Conservation (phyloP, 2,113 vertebrate genomes). For the Orthonyx spaldingii region DNA sequence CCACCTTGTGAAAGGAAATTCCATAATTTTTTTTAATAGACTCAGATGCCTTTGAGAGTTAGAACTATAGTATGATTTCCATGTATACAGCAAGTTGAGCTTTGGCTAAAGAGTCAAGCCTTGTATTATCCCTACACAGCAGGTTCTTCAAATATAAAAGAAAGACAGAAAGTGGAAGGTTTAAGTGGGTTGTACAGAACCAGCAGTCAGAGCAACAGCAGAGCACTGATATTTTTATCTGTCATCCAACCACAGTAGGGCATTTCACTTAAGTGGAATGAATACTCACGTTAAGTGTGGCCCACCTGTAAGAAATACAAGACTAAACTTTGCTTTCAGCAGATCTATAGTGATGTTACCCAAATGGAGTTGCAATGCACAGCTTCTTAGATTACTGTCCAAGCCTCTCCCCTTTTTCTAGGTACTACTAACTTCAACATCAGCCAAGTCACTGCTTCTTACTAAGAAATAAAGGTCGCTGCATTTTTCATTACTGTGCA, state of each 20-base stretch:
- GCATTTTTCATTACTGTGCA: neutral
- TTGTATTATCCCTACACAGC: neutral
- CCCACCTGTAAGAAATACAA: neutral
- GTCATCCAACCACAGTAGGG: neutral
- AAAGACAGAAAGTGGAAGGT: neutral
- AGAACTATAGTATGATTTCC: neutral
- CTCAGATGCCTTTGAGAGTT: neutral
- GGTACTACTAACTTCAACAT: neutral
- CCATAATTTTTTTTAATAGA: neutral
- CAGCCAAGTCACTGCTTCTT: neutral
- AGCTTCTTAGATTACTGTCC: neutral
- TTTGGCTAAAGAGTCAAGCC: neutral
- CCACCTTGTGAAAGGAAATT: neutral
- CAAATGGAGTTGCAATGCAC: neutral
- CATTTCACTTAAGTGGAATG: neutral
- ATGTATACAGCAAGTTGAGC: neutral
- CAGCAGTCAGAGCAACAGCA: neutral
- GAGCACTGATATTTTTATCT: neutral
- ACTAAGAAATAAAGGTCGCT: neutral
- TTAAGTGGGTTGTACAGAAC: neutral
- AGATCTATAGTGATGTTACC: neutral
- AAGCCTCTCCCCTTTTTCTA: neutral
- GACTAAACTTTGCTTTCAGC: neutral
- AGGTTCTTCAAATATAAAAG: neutral
- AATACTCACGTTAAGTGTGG: neutral